phyloP scores from a whole-genome alignment of 2,888 invertebrate genomes.

The Colostygia pectinataria region DNA sequence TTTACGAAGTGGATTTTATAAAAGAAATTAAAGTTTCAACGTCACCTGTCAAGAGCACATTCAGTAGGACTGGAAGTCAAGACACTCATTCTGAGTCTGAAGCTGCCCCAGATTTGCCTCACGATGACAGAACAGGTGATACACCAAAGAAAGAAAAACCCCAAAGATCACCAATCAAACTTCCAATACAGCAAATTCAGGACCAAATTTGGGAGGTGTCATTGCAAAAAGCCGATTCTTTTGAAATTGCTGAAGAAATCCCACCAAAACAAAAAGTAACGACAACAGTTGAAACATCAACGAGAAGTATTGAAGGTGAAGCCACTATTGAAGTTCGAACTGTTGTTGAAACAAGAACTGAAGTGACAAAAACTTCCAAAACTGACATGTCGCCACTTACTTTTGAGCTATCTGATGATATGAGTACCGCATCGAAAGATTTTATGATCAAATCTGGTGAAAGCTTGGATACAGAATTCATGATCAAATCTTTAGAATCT shows the following conservation, averaged over 20 bases:
- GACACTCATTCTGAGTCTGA: slow-evolving; percentile 83
- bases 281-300: slow-evolving; percentile 44
- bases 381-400: slow-evolving; percentile 69
- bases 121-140: slow-evolving; percentile 68
- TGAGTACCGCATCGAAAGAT: slow-evolving; percentile 71
- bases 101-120: slow-evolving; percentile 76
- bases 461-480: slow-evolving; percentile 77
- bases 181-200: slow-evolving; percentile 72
- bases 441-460: slow-evolving; percentile 79
- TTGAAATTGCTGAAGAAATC: slow-evolving; percentile 62
- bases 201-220: slow-evolving; percentile 77
- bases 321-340: slow-evolving; percentile 55
- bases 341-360: slow-evolving; percentile 52
- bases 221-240: slow-evolving; percentile 65
- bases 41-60: slow-evolving; percentile 75
- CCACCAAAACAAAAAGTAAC: slow-evolving; percentile 49
- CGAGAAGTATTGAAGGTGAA: slow-evolving; percentile 57
- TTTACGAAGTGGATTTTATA: slow-evolving; percentile 79
- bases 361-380: slow-evolving; percentile 57
- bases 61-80: slow-evolving; percentile 80
- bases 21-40: slow-evolving; percentile 81
- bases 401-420: slow-evolving; percentile 69
- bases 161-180: slow-evolving; percentile 68
- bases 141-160: slow-evolving; percentile 66
- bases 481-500: slow-evolving; percentile 78